These are phyloP conservation scores for Strigamia maritima DNA, from an alignment of 2,888 invertebrate genomes.

Conservation along the genomic window DNA sequence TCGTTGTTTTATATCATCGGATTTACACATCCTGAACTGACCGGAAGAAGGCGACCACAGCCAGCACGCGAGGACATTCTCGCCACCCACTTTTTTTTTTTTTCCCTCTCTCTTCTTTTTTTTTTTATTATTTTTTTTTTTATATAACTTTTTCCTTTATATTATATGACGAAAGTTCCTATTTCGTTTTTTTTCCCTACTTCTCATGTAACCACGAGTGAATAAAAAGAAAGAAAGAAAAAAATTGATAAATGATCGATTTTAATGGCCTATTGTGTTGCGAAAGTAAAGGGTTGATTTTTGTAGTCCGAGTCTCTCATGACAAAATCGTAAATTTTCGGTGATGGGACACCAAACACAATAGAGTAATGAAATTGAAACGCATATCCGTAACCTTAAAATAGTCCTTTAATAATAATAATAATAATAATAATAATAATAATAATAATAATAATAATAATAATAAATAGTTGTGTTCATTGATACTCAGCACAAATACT, in stretches of 20 bases:
- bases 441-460: not conserved
- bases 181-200: not conserved
- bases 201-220: not conserved
- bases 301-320: slow-evolving; percentile 26
- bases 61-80: slow-evolving; percentile 21
- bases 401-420: not conserved
- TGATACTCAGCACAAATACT: not conserved
- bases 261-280: slow-evolving; percentile 23
- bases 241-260: slow-evolving; percentile 29
- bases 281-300: slow-evolving; percentile 23
- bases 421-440: not conserved
- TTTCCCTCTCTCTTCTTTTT: too few species aligned
- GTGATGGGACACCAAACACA: slow-evolving; percentile 27
- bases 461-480: not conserved
- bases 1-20: slow-evolving; percentile 18
- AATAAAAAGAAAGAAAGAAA: not conserved
- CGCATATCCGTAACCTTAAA: slow-evolving; percentile 11
- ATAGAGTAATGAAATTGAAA: slow-evolving; percentile 32
- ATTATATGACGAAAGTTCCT: not conserved
- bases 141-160: not conserved
- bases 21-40: slow-evolving; percentile 26
- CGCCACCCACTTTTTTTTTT: not conserved
- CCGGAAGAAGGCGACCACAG: slow-evolving; percentile 24
- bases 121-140: not conserved
- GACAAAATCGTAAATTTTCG: slow-evolving; percentile 20